Base-by-base conservation (phyloP, 2,797 vertebrate species). In the Taenioides sp. region DNA sequence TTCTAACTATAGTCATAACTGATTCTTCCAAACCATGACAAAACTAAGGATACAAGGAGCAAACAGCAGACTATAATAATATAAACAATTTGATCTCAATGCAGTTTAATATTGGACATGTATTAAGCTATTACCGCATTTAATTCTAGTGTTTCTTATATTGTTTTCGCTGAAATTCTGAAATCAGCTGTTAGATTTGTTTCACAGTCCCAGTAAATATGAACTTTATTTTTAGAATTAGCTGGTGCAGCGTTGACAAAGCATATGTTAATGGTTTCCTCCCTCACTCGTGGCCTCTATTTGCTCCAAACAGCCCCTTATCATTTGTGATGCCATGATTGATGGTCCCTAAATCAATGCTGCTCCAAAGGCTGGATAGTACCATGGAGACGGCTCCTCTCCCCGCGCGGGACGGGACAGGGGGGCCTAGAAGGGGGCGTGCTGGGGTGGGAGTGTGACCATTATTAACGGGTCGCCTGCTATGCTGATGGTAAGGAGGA, bases 401-500 rank as follows among this genome's bases (percentile, higher is more conserved):
- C 87, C 12, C 10, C 12, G 6, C 37, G 59, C 59, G 59, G 59
- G 59, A 61, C 40, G 5, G 62, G 62, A 25, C 62, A 60, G 70
- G 3, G 77, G 86, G 90, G 88, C 85, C 85, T 86, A 83, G 81
- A 47, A 82, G 90, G 83, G 84, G 88, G 89, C 91, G 88, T 93
- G 86, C 86, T 90, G 88, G 76, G 85, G 86, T 49, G 86, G 82
- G 91, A 93, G 93, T 94, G 93, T 93, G 91, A 94, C 89, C 90
- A 94, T 95, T 95, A 94, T 95, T 94, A 94, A 92, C 89, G 80
- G 92, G 86, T 93, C 84, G 87, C 90, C 89, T 92, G 84, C 88
- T 93, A 93, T 90, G 92, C 89, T 87, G 79, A 82, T 87, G 89
- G 92, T 92, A 92, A 89, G 92, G 92, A 93, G 91, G 93, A 91